Evolutionary conservation across 2,888 invertebrate species (phyloP), one percentile per base, ranked within the genome.

Genomic region (Andrena bicolor): DNA sequence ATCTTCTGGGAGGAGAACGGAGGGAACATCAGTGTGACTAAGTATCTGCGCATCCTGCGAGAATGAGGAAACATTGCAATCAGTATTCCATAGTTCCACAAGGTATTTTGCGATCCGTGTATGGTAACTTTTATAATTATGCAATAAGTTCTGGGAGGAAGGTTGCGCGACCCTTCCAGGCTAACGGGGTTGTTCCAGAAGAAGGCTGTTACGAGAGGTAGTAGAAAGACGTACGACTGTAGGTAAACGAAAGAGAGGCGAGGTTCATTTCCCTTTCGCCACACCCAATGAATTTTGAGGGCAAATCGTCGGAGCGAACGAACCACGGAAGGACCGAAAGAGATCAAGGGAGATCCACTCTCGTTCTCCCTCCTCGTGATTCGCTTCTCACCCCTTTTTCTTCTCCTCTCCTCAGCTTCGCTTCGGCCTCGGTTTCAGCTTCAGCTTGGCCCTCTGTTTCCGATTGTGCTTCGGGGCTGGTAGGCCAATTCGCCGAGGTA

Each of bases 301-400:
- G 86, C 83, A 88, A 90, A 86, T 90, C 77, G 83, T 84, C 76
- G 80, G 63, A 78, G 76, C 78, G 84, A 83, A 80, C 88, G 81
- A 85, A 80, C 74, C 64, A 58, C 68, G 68, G 73, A 76, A 82
- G 73, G 70, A 80, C 41, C 76, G 49, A 64, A 65, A 75, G 41
- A 60, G 76, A 79, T 49, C 41, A 30, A 56, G 49, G 20, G 56
- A 68, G 76, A 63, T 77, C 41, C 53, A 23, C 49, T 32, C 48
- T 71, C 26, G 16, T 61, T 16, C 30, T 49, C 66, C 71, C 82
- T 66, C n/a, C 32, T 23, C 41, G 30, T 16, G 26, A 56, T 51
- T 41, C 56, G n/a, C 20, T 35, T 61, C 20, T 10, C 60, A 4
- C 23, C 60, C 28, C 41, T 16, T 23, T 41, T 48, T 69, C 56